phyloP scores from a whole-genome alignment of 2,113 vertebrate genomes.

The Sula dactylatra region DNA sequence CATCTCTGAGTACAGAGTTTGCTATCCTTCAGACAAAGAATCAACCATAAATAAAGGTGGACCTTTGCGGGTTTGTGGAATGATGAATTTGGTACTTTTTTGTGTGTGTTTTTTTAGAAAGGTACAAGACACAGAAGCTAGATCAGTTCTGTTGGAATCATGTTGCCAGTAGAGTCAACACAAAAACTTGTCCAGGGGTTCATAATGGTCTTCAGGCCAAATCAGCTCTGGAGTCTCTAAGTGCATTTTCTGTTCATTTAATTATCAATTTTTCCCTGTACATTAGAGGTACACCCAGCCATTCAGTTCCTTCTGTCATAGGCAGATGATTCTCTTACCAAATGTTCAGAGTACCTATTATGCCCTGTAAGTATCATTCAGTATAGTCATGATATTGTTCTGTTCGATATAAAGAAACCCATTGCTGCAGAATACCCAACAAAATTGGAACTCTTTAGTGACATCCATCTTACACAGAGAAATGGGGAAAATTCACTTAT shows the following conservation, averaged over 20 bases:
- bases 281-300: background rate
- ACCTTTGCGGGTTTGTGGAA: background rate
- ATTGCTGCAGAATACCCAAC: background rate
- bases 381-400: background rate
- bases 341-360: background rate
- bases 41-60: background rate
- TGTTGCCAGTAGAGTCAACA: background rate
- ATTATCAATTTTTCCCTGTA: background rate
- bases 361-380: background rate
- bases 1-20: background rate
- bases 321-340: background rate
- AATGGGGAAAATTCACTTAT: background rate
- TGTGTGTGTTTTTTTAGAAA: background rate
- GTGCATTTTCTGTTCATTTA: slow-evolving; percentile 16
- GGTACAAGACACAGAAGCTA: background rate
- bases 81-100: background rate
- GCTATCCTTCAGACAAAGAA: background rate
- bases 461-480: background rate
- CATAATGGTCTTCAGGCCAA: background rate
- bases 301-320: background rate
- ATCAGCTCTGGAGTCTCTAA: background rate
- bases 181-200: background rate
- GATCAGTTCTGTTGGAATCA: background rate
- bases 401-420: slow-evolving; percentile 5
- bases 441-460: background rate